These are phyloP conservation scores for Speoplatyrhinus poulsoni DNA, from an alignment of 2,113 vertebrate species.

Conservation along the genomic window DNA sequence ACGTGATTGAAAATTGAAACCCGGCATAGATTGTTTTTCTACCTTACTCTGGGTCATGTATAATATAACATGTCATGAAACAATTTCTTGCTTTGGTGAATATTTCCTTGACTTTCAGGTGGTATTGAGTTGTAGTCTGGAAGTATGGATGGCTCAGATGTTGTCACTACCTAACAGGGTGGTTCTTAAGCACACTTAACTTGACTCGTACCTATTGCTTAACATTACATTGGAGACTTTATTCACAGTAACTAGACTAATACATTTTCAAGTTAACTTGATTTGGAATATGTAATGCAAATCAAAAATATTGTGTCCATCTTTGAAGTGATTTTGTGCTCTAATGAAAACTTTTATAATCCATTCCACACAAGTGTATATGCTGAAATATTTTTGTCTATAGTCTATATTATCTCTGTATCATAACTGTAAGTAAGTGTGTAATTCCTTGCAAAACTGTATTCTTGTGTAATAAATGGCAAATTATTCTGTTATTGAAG, in stretches of 20 bases:
- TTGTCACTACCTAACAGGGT: conserved; percentile 47
- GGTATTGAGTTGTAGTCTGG: conserved; percentile 34
- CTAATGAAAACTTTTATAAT: conserved; percentile 47
- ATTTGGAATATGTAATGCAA: conserved; percentile 18
- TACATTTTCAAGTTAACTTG: conserved; percentile 24
- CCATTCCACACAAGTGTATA: conserved; percentile 51
- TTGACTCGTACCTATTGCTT: conserved; percentile 32
- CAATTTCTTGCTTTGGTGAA: conserved; percentile 11
- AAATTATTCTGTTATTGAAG: conserved; percentile 24
- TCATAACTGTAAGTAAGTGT: conserved; percentile 47
- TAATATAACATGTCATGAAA: conserved; percentile 1
- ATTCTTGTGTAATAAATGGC: conserved; percentile 46
- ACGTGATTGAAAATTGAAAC: conserved; percentile 27
- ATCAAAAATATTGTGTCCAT: conserved; percentile 30
- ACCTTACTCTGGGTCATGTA: conserved; percentile 16
- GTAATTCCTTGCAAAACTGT: conserved; percentile 49
- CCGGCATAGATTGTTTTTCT: conserved; percentile 19
- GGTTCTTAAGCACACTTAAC: conserved; percentile 64
- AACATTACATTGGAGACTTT: conserved; percentile 42
- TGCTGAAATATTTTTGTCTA: conserved; percentile 26
- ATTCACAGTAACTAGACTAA: conserved; percentile 21
- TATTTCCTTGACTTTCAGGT: conserved; percentile 42
- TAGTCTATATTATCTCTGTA: conserved; percentile 53
- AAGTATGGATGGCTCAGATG: conserved; percentile 42
- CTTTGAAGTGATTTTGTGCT: conserved; percentile 51